A percentile compares a stretch with the other conserved stretches of the same genome.
These are phyloP conservation scores for Blastobasis adustella DNA, from an alignment of 2,888 invertebrate species.

Conservation along the genomic window DNA sequence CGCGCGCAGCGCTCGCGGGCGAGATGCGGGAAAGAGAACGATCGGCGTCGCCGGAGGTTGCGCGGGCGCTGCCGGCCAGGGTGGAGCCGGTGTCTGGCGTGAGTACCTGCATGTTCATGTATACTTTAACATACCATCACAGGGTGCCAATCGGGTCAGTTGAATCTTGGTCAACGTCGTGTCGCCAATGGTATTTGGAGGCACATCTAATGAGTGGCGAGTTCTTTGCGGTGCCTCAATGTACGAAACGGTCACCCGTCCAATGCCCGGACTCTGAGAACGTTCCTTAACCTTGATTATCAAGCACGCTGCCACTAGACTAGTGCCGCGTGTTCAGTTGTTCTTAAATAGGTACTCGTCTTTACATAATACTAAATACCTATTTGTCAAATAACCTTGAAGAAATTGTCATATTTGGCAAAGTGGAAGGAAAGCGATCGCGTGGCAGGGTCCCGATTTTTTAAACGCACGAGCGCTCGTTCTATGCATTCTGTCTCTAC, in stretches of 20 bases:
- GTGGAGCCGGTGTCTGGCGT: constrained; percentile 44
- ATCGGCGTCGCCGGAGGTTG: constrained; percentile 52
- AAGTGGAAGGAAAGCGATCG: background rate
- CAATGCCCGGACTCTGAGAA: no score
- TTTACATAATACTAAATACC: no score
- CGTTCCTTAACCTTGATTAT: no score
- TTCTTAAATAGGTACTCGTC: no score
- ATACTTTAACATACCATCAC: background rate
- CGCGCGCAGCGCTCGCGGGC: constrained; percentile 43
- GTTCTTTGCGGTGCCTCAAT: no score
- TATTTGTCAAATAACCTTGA: background rate
- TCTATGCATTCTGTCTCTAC: no score
- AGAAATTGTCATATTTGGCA: background rate
- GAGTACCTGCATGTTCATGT: constrained; percentile 22
- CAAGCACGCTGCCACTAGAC: background rate
- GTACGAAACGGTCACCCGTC: no score
- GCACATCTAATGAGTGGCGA: no score
- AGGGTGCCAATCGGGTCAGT: background rate
- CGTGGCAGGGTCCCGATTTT: no score
- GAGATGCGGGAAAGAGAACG: constrained; percentile 65
- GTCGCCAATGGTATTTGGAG: no score
- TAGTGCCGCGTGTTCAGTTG: no score
- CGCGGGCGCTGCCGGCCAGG: constrained; percentile 51
- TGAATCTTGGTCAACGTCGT: background rate
- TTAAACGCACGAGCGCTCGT: no score